phyloP scores from a whole-genome alignment of 2,888 invertebrate genomes.

The Epistrophella euchroma region DNA sequence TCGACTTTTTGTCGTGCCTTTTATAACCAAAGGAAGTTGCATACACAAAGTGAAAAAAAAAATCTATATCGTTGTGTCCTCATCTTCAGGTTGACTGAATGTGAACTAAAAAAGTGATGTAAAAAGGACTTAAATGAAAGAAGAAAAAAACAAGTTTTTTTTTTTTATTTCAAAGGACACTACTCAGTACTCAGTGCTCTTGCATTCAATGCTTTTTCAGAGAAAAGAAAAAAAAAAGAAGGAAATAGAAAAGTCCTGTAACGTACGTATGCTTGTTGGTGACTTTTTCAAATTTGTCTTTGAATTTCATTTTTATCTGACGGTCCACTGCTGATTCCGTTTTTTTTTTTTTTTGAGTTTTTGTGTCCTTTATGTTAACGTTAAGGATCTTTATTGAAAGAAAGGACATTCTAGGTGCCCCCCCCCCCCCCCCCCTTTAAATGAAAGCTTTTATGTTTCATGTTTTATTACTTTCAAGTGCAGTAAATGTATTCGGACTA shows the following conservation, averaged over 20 bases:
- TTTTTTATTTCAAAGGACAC: slow-evolving; percentile 53
- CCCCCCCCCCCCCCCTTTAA: slow-evolving; percentile 29
- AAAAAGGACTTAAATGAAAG: slow-evolving; percentile 41
- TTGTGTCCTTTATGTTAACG: slow-evolving; percentile 11
- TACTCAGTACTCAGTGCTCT: slow-evolving; percentile 17
- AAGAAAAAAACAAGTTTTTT: slow-evolving; percentile 8
- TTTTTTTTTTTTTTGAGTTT: background rate
- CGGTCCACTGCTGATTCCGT: slow-evolving; percentile 34
- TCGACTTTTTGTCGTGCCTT: slow-evolving; percentile 69
- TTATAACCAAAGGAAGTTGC: slow-evolving; percentile 52
- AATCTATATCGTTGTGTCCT: slow-evolving; percentile 56
- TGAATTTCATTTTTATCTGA: slow-evolving; percentile 54
- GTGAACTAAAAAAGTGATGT: slow-evolving; percentile 63
- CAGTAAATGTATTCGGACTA: slow-evolving; percentile 44
- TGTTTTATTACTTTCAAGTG: slow-evolving; percentile 52
- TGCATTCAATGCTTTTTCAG: slow-evolving; percentile 29
- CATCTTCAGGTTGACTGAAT: slow-evolving; percentile 75
- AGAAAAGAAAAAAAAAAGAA: slow-evolving; percentile 3
- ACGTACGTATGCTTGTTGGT: slow-evolving; percentile 50
- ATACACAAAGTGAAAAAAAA: slow-evolving; percentile 24
- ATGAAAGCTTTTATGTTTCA: slow-evolving; percentile 55
- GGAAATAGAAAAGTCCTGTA: slow-evolving; percentile 36
- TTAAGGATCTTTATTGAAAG: slow-evolving; percentile 18
- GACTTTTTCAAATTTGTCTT: slow-evolving; percentile 70
- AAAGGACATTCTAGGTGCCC: slow-evolving; percentile 23